A percentile compares a stretch with the other conserved stretches of the same genome.
Evolutionary conservation across 1,140 invertebrate genomes (phyloP).

Genomic region (Galleria mellonella): DNA sequence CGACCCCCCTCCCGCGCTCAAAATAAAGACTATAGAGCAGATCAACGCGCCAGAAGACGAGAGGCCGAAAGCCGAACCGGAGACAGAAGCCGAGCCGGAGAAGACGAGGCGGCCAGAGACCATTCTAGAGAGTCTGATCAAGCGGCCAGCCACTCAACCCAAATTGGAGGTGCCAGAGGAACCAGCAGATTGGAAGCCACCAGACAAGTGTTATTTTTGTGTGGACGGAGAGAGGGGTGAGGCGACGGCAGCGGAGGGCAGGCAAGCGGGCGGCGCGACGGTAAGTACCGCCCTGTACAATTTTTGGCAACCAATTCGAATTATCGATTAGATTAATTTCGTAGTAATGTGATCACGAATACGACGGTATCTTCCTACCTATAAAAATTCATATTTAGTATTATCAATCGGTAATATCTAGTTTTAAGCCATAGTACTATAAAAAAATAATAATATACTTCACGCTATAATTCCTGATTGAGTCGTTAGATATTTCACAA

Average conservation of each 20-base stretch:
- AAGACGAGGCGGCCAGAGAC: constrained; percentile 48
- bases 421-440: too few species aligned
- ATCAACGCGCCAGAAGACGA: constrained; percentile 61
- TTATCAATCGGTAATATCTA: too few species aligned
- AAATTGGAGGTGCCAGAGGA: constrained; percentile 65
- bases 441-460: too few species aligned
- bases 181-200: constrained; percentile 87
- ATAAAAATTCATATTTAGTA: too few species aligned
- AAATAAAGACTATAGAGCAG: constrained; percentile 72
- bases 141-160: constrained; percentile 61
- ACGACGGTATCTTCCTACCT: too few species aligned
- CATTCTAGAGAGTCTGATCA: constrained; percentile 66
- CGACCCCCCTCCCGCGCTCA: constrained; percentile 57
- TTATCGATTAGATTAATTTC: too few species aligned
- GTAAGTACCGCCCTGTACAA: constrained; percentile 22
- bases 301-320: too few species aligned
- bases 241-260: constrained; percentile 17
- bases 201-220: constrained; percentile 92
- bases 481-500: too few species aligned
- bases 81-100: constrained; percentile 13
- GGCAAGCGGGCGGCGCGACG: constrained; percentile 31
- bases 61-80: constrained; percentile 34
- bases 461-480: too few species aligned
- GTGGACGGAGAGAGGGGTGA: constrained; percentile 77
- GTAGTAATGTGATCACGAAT: too few species aligned